These are phyloP conservation scores for Peromyscus nudipes DNA, from an alignment of 2,797 vertebrate species.

Conservation along the genomic window DNA sequence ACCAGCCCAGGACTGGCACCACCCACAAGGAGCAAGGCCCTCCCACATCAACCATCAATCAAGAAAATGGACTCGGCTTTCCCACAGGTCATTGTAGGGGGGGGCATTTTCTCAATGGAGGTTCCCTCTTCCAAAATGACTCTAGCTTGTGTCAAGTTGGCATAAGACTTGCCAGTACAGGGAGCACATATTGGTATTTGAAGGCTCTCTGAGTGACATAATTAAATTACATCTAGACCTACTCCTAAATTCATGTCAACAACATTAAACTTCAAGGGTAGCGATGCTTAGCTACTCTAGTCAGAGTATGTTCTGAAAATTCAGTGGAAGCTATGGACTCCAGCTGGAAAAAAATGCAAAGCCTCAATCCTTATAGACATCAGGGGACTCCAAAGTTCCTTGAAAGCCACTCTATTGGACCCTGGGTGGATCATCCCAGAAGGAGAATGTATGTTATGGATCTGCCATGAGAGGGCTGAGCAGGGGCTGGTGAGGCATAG, in stretches of 20 bases:
- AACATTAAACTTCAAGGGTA: neutral
- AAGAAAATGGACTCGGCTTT: neutral
- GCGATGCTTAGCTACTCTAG: neutral
- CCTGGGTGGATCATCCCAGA: neutral
- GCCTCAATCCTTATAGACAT: neutral
- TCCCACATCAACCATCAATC: neutral
- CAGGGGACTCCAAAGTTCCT: neutral
- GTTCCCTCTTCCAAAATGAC: neutral
- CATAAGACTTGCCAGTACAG: neutral
- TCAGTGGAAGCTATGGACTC: neutral
- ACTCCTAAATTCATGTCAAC: conserved; percentile 28
- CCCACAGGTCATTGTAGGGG: neutral
- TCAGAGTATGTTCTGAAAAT: neutral
- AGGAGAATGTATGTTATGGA: neutral
- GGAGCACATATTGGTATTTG: conserved; percentile 9
- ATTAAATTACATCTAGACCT: conserved; percentile 39
- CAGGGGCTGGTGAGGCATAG: neutral
- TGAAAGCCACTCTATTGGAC: neutral
- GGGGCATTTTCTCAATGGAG: neutral
- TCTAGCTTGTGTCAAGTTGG: neutral
- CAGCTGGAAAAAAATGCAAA: conserved; percentile 11
- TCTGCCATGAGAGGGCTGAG: neutral
- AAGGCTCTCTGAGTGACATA: neutral
- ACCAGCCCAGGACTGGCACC: neutral
- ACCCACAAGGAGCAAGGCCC: neutral